phyloP scores from a whole-genome alignment of 2,888 invertebrate genomes.

The Coenonympha arcania region DNA sequence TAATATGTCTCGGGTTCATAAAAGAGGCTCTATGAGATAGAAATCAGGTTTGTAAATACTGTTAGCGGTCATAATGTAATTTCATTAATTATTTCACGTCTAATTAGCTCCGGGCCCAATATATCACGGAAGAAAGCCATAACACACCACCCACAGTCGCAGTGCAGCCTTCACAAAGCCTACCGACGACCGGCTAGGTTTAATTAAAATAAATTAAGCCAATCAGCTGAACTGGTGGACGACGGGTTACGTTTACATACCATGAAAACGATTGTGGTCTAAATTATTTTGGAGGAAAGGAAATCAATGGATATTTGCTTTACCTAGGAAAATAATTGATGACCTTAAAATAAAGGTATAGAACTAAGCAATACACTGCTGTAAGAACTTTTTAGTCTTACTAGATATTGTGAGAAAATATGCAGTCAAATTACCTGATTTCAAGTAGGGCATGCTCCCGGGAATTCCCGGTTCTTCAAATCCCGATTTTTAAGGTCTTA shows the following conservation, averaged over 20 bases:
- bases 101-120: conserved; percentile 34
- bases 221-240: conserved; percentile 25
- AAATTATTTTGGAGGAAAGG: too few species aligned
- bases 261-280: not conserved
- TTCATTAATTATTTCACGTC: conserved; percentile 34
- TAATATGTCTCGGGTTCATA: conserved; percentile 14
- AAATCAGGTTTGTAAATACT: conserved; percentile 24
- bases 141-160: conserved; percentile 35
- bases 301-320: too few species aligned
- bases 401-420: too few species aligned
- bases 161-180: conserved; percentile 21
- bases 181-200: conserved; percentile 28
- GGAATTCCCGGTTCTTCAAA: too few species aligned
- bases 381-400: too few species aligned
- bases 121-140: conserved; percentile 33
- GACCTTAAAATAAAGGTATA: too few species aligned
- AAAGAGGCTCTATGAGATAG: conserved; percentile 4
- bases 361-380: too few species aligned
- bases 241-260: conserved; percentile 6
- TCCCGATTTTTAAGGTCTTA: too few species aligned
- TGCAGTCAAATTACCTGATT: too few species aligned
- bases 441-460: too few species aligned
- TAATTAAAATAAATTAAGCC: conserved; percentile 38
- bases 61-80: conserved; percentile 29
- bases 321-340: too few species aligned